Conservation (phyloP, 2,113 vertebrate genomes). For the Trochalopteron elliotii region DNA sequence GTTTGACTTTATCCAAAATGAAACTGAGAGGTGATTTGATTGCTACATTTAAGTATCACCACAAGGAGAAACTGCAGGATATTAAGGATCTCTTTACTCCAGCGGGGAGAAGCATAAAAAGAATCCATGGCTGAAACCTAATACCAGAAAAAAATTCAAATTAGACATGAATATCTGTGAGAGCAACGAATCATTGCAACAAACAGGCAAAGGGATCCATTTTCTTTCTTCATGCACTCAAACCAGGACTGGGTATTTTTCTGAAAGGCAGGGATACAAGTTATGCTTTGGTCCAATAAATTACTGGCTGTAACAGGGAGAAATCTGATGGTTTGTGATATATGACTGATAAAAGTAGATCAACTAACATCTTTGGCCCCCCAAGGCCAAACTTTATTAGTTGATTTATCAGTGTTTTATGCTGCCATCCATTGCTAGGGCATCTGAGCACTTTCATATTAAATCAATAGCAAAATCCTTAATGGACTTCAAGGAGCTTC, state of each 20-base stretch:
- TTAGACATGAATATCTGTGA: rapidly evolving
- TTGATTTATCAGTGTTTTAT: neutral
- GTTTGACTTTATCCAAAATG: neutral
- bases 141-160: neutral
- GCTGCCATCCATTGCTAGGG: neutral
- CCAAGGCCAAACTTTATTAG: conserved; percentile 5
- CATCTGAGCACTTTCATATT: neutral
- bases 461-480: conserved; percentile 10
- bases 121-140: neutral
- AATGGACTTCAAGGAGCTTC: neutral
- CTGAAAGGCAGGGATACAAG: neutral
- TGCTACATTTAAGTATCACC: neutral
- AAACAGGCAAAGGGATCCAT: neutral
- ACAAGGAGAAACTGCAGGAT: neutral
- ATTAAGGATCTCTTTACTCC: neutral
- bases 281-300: neutral
- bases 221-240: neutral
- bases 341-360: neutral
- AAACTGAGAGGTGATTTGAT: neutral
- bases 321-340: neutral
- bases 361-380: neutral
- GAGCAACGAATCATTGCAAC: neutral
- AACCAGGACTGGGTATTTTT: neutral
- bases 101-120: neutral
- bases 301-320: neutral